Base-by-base conservation (phyloP, 2,888 invertebrate species). In the Aphidius colemani region DNA sequence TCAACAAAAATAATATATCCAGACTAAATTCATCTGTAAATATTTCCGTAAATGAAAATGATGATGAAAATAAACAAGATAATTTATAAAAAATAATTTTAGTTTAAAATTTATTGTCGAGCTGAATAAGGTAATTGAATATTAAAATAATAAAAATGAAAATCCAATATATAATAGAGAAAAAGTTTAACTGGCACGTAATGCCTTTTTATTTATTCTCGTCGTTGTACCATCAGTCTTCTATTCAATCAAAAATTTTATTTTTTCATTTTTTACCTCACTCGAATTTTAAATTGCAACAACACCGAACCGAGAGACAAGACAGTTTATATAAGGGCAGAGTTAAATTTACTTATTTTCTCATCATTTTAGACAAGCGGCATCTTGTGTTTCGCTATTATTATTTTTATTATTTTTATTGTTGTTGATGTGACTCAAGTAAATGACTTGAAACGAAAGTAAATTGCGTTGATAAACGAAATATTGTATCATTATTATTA, bases 341-440 rank as follows among this genome's bases (percentile, higher is more conserved):
- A 74, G 73, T 77, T 75, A 81, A 82, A 82, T 81, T 79, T 75
- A 79, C 79, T 81, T 82, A 81, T 81, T 80, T 81, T 82, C 77
- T 71, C 80, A 80, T 81, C 80, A 77, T 75, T 75, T 74, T 74
- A 70, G 70, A 30, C 30, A 30, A 78, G 75, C 75, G 76, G 78
- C 80, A 79, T 80, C 80, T 80, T 78, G 79, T 78, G 76, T 30
- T 30, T 30, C 5, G 30, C n/a, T n/a, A n/a, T 30, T 30, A 30
- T 18, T 18, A 18, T 18, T 18, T 18, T 18, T 18, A 18, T 18
- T 18, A 13, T 13, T 13, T 13, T 13, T 13, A 13, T 13, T 13
- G 30, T 30, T 5, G 4, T 30, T 30, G 30, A 2, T 30, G 30
- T 30, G 3, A 30, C 69, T 69, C 70, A 71, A 73, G 72, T 75